These are phyloP conservation scores for Corbicula japonica DNA, from an alignment of 2,888 invertebrate genomes.

Conservation along the genomic window DNA sequence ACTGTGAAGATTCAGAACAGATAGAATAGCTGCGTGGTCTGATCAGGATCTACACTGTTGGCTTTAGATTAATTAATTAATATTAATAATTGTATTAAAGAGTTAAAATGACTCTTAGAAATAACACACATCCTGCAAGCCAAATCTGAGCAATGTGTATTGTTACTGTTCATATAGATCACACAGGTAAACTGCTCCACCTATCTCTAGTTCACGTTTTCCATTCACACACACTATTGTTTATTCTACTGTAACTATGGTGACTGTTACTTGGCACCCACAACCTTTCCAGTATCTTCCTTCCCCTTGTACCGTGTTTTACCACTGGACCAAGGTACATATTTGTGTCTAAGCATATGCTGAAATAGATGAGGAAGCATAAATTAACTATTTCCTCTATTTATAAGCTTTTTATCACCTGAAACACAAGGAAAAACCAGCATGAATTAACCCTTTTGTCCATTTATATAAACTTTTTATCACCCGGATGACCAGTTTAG, in stretches of 20 bases:
- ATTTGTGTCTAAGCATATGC: slow-evolving; percentile 99
- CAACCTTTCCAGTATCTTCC: slow-evolving; percentile 86
- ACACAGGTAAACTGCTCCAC: no score
- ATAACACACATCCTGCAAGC: no score
- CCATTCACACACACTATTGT: neutral
- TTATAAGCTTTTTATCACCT: neutral
- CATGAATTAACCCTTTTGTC: neutral
- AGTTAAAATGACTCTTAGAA: no score
- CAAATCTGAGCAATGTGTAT: no score
- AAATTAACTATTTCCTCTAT: neutral
- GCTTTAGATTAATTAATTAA: no score
- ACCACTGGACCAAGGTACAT: slow-evolving; percentile 99
- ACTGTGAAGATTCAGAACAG: no score
- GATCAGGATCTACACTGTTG: no score
- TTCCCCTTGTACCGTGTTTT: slow-evolving; percentile 94
- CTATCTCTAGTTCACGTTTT: neutral
- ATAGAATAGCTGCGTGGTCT: no score
- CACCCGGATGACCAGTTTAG: neutral
- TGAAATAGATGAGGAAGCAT: slow-evolving; percentile 87
- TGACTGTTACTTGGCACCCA: slow-evolving; percentile 62
- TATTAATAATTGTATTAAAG: no score
- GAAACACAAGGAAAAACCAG: neutral
- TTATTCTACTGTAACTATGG: slow-evolving; percentile 1
- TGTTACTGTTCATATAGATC: no score
- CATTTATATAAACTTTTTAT: neutral